Percentiles rank a stretch among this genome's conserved stretches.
phyloP scores from a whole-genome alignment of 2,113 vertebrate genomes.

The Corythaeola cristata region DNA sequence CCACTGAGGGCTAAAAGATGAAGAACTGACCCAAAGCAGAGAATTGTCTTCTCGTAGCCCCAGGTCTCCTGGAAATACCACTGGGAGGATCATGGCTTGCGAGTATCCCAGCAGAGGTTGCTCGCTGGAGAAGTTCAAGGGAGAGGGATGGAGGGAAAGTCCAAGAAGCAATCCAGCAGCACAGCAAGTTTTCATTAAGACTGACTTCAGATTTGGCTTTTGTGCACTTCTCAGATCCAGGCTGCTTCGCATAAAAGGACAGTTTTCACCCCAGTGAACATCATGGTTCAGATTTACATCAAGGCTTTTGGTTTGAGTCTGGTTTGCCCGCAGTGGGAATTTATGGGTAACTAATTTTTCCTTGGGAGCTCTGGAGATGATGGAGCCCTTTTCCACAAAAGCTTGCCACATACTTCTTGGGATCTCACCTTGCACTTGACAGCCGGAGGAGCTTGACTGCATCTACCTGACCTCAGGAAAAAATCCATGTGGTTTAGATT shows the following conservation, averaged over 20 bases:
- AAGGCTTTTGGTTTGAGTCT: neutral
- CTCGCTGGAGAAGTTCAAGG: neutral
- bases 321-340: neutral
- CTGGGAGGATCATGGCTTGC: neutral
- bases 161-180: neutral
- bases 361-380: neutral
- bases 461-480: neutral
- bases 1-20: neutral
- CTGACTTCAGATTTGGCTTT: constrained; percentile 23
- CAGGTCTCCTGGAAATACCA: neutral
- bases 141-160: neutral
- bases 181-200: constrained; percentile 24
- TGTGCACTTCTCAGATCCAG: neutral
- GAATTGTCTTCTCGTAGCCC: neutral
- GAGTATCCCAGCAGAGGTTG: neutral
- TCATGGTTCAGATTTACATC: neutral
- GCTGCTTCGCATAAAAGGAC: neutral
- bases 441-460: neutral
- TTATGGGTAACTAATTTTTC: neutral
- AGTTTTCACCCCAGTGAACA: neutral
- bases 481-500: constrained; percentile 4
- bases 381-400: neutral
- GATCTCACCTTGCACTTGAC: neutral
- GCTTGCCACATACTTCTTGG: neutral
- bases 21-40: neutral